These are phyloP conservation scores for Chaetura pelagica DNA, from an alignment of 2,113 vertebrate genomes.

Conservation along the genomic window DNA sequence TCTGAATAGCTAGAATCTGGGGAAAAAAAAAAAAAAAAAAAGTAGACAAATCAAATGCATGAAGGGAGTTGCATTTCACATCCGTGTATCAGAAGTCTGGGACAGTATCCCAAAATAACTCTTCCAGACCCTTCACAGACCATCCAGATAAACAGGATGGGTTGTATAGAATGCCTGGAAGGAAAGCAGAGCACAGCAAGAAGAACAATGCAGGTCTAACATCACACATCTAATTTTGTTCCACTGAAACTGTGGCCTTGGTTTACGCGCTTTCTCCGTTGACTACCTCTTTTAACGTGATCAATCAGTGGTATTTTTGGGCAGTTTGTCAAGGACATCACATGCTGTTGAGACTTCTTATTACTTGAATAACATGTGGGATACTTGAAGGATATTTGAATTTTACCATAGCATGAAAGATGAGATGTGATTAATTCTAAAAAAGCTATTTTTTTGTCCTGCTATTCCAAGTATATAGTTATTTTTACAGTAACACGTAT, in stretches of 20 bases:
- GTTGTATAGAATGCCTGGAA: conserved; percentile 56
- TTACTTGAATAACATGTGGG: fast-evolving
- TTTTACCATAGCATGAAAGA: neutral
- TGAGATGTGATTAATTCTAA: neutral
- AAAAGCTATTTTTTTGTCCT: neutral
- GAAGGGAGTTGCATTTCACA: neutral
- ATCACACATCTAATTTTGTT: conserved; percentile 33
- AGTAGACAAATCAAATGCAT: neutral
- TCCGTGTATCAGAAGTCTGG: neutral
- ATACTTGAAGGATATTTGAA: neutral
- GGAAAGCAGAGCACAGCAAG: neutral
- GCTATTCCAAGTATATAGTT: neutral
- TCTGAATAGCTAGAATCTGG: neutral
- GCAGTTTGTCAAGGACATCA: neutral
- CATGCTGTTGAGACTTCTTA: neutral
- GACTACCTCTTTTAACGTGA: neutral
- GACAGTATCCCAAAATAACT: conserved; percentile 15
- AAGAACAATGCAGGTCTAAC: neutral
- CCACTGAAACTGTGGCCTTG: neutral
- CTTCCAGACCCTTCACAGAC: neutral
- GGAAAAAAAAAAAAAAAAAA: neutral
- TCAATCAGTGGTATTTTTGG: neutral
- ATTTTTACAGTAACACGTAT: neutral
- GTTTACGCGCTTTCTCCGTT: neutral
- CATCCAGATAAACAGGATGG: conserved; percentile 46